Evolutionary conservation across 2,888 invertebrate genomes (phyloP), one percentile per base, ranked within the genome.

Genomic region (Atethmia centrago): DNA sequence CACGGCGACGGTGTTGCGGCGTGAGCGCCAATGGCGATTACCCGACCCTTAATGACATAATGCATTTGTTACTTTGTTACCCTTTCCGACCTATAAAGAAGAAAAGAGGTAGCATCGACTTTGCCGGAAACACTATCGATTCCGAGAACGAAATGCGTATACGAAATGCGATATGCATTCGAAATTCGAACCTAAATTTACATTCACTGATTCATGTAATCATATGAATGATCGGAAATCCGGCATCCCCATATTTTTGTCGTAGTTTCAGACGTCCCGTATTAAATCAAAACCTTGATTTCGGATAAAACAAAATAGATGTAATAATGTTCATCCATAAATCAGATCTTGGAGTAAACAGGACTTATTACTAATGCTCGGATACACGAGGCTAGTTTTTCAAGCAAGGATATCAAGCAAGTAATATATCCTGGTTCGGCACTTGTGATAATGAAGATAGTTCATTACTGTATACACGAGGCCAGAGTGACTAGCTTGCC

Each of bases 211-310:
- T 59, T 79, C 79, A 79, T 82, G 9, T 42, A 25, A 77, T 51
- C 59, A 79, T 40, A 82, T 59, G 53, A 79, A 82, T 59, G 53
- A 63, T 77, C 78, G 78, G 78, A 79, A 63, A 82, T 79, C 82
- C 78, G 53, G 62, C 47, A 76, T 31, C 9, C 31, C 16, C 14
- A 59, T 55, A n/a, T 80, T 53, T 65, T 49, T 75, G 31, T 65
- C 42, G 1, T 40, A n/a, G 25, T 40, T 59, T 59, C 9, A 40
- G 31, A 75, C 28, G 25, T 79, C 31, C 40, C 21, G 25, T 58
- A 25, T 47, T 36, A 61, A 61, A 40, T 66, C 19, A 59, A 40
- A 61, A 61, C 8, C 59, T 25, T 40, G 5, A 28, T 61, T 65
- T 65, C 56, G 0, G 56, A 36, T 56, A 36, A 56, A 36, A 55